Evolutionary conservation across 1,140 invertebrate genomes (phyloP).

Genomic region (Spodoptera frugiperda): DNA sequence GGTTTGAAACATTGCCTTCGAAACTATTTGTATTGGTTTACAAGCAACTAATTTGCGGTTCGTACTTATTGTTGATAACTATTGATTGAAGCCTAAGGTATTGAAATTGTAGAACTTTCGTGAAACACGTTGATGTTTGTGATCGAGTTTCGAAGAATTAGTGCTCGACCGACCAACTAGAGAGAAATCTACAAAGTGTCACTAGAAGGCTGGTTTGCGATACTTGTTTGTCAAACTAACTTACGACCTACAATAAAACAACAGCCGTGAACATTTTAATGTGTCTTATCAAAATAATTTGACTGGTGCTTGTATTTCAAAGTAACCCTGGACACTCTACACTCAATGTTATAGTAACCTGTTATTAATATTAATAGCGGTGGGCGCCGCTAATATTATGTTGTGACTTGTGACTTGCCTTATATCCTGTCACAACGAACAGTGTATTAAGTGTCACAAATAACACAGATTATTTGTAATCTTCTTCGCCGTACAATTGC

Average conservation of each 20-base stretch:
- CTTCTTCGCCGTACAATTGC: constrained; percentile 3
- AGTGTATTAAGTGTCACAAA: constrained; percentile 10
- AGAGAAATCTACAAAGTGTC: constrained; percentile 38
- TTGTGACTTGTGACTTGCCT: constrained; percentile 43
- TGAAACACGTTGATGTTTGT: constrained; percentile 30
- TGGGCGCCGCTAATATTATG: constrained; percentile 36
- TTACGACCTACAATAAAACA: constrained; percentile 11
- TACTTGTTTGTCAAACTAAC: constrained; percentile 21
- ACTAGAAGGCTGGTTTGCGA: constrained; percentile 19
- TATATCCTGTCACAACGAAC: constrained; percentile 47
- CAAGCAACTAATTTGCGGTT: constrained; percentile 30
- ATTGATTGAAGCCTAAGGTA: constrained; percentile 8
- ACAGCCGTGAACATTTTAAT: constrained; percentile 25
- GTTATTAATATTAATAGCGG: constrained; percentile 53
- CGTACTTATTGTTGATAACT: constrained; percentile 21
- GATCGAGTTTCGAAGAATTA: constrained; percentile 29
- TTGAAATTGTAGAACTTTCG: constrained; percentile 30
- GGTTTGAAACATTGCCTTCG: not conserved
- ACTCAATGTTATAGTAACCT: constrained; percentile 35
- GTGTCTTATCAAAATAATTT: constrained; percentile 12
- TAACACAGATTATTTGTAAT: constrained; percentile 6
- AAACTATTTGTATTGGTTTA: constrained; percentile 26
- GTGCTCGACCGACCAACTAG: constrained; percentile 12
- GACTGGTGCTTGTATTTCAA: constrained; percentile 20
- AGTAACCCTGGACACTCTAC: constrained; percentile 39